phyloP scores from a whole-genome alignment of 2,888 invertebrate species.

The Caenorhabditis parvicauda region DNA sequence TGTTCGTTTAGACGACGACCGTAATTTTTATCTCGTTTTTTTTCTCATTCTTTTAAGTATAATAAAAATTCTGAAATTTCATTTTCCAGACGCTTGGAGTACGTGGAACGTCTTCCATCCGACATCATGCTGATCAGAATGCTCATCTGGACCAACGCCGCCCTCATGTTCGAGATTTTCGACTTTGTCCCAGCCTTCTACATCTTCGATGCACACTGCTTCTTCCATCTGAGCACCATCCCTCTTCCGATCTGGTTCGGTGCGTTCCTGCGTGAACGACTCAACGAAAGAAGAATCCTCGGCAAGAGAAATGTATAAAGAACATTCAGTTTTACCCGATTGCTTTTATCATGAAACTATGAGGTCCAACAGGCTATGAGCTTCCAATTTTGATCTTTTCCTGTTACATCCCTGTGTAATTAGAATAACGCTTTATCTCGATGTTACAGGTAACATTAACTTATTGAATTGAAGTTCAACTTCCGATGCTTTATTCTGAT shows the following conservation, averaged over 20 bases:
- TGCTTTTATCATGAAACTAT: too few relatives aligned
- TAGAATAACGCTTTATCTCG: too few relatives aligned
- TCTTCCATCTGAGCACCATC: constrained; percentile 51
- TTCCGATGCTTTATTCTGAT: too few relatives aligned
- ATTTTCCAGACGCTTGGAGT: constrained; percentile 8
- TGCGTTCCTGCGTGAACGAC: constrained; percentile 33
- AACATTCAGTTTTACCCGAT: too few relatives aligned
- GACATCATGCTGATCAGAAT: constrained; percentile 26
- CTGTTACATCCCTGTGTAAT: too few relatives aligned
- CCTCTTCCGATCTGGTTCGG: constrained; percentile 44
- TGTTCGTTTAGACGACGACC: not conserved
- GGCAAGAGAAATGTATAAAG: too few relatives aligned
- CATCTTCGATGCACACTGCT: constrained; percentile 50
- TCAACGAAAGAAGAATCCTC: too few relatives aligned
- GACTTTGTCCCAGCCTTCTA: constrained; percentile 52
- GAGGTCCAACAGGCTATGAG: too few relatives aligned
- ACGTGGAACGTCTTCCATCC: constrained; percentile 13
- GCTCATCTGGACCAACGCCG: constrained; percentile 31
- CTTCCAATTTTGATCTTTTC: too few relatives aligned
- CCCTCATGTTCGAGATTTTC: constrained; percentile 41
- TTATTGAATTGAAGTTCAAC: too few relatives aligned
- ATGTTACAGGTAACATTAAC: too few relatives aligned
- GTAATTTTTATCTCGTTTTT: not conserved
- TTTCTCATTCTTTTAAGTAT: not conserved
- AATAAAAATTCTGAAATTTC: not conserved